These are phyloP conservation scores for Leptogaster cylindrica DNA, from an alignment of 2,888 invertebrate species.

Conservation along the genomic window DNA sequence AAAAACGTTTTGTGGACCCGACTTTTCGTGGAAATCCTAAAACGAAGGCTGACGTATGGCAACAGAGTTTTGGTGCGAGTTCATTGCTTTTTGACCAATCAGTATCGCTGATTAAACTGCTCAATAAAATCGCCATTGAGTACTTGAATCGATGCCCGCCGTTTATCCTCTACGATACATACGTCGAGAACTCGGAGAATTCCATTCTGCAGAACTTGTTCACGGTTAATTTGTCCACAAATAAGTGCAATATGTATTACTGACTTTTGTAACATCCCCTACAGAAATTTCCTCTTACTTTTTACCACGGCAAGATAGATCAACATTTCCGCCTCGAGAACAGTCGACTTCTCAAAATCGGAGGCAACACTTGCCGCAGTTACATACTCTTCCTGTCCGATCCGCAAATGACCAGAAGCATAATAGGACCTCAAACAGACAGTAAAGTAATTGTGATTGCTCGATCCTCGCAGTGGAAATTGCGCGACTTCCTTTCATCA, in stretches of 20 bases:
- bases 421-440: conserved; percentile 69
- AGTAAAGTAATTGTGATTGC: conserved; percentile 73
- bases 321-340: conserved; percentile 63
- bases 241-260: not conserved
- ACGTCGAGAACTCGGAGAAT: conserved; percentile 66
- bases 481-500: conserved; percentile 72
- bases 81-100: conserved; percentile 62
- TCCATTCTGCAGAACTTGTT: conserved; percentile 68
- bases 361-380: conserved; percentile 66
- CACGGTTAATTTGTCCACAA: conserved; percentile 51
- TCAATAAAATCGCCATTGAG: conserved; percentile 67
- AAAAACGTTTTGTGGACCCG: conserved; percentile 63
- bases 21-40: conserved; percentile 68
- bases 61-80: conserved; percentile 62
- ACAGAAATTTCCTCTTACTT: conserved; percentile 64
- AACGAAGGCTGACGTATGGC: conserved; percentile 66
- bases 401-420: conserved; percentile 65
- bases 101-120: conserved; percentile 67
- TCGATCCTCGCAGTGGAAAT: conserved; percentile 76
- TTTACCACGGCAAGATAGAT: conserved; percentile 69
- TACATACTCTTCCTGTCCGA: conserved; percentile 74
- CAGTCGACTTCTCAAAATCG: conserved; percentile 54
- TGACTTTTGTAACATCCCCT: not conserved
- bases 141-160: conserved; percentile 72
- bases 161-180: conserved; percentile 71